Conservation (phyloP, 2,888 invertebrate species). For the Scaptodrosophila latifasciaeformis region DNA sequence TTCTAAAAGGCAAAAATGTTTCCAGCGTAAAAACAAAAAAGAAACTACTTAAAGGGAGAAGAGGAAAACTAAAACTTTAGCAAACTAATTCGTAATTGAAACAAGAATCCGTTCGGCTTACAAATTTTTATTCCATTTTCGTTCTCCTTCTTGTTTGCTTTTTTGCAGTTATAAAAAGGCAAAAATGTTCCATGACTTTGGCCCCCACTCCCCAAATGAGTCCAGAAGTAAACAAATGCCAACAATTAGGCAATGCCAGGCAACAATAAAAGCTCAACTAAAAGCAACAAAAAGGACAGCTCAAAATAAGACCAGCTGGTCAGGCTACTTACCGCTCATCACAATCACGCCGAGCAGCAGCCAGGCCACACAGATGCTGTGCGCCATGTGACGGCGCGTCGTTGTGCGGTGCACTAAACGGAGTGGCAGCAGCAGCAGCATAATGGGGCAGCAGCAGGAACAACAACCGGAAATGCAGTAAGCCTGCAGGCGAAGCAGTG, state of each 20-base stretch:
- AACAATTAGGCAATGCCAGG: constrained; percentile 53
- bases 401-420: not conserved
- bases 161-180: no score
- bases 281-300: constrained; percentile 25
- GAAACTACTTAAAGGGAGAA: no score
- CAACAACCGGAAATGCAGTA: constrained; percentile 63
- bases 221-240: constrained; percentile 44
- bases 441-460: constrained; percentile 49
- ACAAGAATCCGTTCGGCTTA: no score
- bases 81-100: constrained; percentile 63
- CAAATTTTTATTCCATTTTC: no score
- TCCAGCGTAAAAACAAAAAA: no score
- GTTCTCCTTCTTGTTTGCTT: no score
- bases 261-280: constrained; percentile 46
- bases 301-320: constrained; percentile 14
- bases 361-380: constrained; percentile 56
- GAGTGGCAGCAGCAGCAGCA: constrained; percentile 13
- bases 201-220: no score
- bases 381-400: constrained; percentile 45
- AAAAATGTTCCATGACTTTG: no score
- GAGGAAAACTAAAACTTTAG: not conserved
- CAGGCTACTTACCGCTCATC: constrained; percentile 66
- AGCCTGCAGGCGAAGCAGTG: constrained; percentile 25
- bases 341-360: constrained; percentile 60
- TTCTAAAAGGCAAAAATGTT: no score